Evolutionary conservation across 35 echinoderm and acorn worm species (phyloP).

Genomic region (Nesometra sesokonis): DNA sequence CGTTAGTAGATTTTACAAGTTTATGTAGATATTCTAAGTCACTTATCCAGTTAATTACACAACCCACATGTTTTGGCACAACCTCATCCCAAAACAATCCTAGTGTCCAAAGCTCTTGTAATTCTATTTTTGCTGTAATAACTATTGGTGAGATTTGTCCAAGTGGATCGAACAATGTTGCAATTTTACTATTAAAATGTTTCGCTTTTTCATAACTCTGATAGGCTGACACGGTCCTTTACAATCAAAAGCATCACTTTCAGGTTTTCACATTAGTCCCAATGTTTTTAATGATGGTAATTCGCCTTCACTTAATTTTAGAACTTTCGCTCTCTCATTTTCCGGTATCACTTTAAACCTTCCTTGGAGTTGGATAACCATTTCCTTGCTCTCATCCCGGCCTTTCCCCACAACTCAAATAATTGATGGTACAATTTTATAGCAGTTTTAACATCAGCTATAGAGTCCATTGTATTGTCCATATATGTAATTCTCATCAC

Average conservation of each 20-base stretch:
- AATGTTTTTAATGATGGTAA: constrained; percentile 17
- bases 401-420: neutral
- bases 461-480: neutral
- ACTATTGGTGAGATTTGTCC: no score
- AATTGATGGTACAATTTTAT: neutral
- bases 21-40: neutral
- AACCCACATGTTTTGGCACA: neutral
- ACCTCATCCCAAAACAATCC: neutral
- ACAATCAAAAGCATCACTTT: neutral
- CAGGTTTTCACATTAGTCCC: neutral
- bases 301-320: constrained; percentile 9
- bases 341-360: neutral
- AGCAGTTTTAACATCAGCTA: neutral
- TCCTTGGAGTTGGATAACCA: neutral
- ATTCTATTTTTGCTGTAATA: no score
- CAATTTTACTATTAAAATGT: no score
- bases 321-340: constrained; percentile 5
- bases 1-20: neutral
- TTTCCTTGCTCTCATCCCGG: neutral
- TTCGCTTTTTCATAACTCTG: neutral
- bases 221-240: neutral
- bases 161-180: no score
- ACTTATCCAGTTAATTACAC: neutral
- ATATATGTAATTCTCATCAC: constrained; percentile 1
- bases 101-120: no score